These are phyloP conservation scores for Isichthys henryi DNA, from an alignment of 2,113 vertebrate genomes.

Conservation along the genomic window DNA sequence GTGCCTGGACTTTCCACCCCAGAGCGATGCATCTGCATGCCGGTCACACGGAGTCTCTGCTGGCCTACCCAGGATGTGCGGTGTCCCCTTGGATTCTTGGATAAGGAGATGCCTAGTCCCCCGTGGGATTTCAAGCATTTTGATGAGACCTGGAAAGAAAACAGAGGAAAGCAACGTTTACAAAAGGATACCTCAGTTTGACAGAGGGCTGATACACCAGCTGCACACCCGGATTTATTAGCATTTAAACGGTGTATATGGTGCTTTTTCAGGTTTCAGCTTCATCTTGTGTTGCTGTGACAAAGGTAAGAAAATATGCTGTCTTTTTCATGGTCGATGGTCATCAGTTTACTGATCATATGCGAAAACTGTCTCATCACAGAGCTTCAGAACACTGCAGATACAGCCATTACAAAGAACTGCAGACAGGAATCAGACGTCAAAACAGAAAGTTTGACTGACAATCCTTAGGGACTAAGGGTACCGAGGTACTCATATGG, in stretches of 20 bases:
- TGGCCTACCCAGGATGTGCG: constrained; percentile 76
- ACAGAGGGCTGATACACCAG: neutral
- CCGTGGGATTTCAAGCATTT: constrained; percentile 89
- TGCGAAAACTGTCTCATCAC: neutral
- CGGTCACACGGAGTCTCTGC: neutral
- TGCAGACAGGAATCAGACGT: neutral
- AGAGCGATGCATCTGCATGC: neutral
- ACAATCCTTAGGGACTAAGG: neutral
- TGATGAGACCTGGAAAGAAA: constrained; percentile 71
- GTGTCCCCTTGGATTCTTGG: constrained; percentile 75
- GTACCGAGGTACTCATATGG: neutral
- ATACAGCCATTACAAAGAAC: neutral
- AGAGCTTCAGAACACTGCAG: neutral
- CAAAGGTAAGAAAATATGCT: neutral
- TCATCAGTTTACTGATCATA: neutral
- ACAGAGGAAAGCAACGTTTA: neutral
- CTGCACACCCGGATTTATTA: neutral
- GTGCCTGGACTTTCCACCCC: neutral
- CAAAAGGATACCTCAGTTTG: neutral
- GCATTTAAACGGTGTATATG: neutral
- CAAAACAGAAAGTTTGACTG: neutral
- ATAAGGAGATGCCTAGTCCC: constrained; percentile 89
- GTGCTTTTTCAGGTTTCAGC: neutral
- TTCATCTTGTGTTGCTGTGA: neutral
- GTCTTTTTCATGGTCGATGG: neutral